Percentiles rank a stretch among this genome's conserved stretches.
phyloP scores from a whole-genome alignment of 2,113 vertebrate genomes.

The Aphyosemion australe region DNA sequence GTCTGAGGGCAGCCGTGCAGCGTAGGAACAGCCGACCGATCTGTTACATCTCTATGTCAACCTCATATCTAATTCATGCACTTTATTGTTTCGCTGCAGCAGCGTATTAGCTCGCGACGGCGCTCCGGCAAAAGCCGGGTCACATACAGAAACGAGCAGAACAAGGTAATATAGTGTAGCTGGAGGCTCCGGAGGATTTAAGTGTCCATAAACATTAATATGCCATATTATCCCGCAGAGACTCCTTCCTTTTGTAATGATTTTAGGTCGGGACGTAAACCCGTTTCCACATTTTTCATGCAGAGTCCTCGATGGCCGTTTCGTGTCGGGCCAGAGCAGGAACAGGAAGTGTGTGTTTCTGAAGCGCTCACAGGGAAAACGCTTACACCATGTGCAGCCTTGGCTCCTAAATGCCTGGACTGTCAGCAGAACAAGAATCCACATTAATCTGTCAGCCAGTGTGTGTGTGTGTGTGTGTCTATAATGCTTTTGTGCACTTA shows the following conservation, averaged over 20 bases:
- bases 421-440: constrained; percentile 32
- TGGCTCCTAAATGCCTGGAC: constrained; percentile 22
- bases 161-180: constrained; percentile 47
- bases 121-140: constrained; percentile 7
- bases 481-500: constrained; percentile 12
- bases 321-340: constrained; percentile 4
- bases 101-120: constrained; percentile 14
- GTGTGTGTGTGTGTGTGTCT: constrained; percentile 5
- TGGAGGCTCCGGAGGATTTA: constrained; percentile 37
- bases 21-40: constrained; percentile 33
- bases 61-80: constrained; percentile 73
- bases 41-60: constrained; percentile 49
- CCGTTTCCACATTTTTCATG: constrained; percentile 39
- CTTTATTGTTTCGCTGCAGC: constrained; percentile 51
- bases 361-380: constrained; percentile 20
- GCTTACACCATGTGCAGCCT: constrained; percentile 35
- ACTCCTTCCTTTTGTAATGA: constrained; percentile 51
- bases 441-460: constrained; percentile 30
- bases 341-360: constrained; percentile 21
- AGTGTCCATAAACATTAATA: constrained; percentile 67
- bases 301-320: constrained; percentile 19
- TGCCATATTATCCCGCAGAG: constrained; percentile 46
- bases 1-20: constrained; percentile 18
- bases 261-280: constrained; percentile 48
- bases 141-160: constrained; percentile 30